These are phyloP conservation scores for Calliopum simillimum DNA, from an alignment of 2,888 invertebrate species.

Conservation along the genomic window DNA sequence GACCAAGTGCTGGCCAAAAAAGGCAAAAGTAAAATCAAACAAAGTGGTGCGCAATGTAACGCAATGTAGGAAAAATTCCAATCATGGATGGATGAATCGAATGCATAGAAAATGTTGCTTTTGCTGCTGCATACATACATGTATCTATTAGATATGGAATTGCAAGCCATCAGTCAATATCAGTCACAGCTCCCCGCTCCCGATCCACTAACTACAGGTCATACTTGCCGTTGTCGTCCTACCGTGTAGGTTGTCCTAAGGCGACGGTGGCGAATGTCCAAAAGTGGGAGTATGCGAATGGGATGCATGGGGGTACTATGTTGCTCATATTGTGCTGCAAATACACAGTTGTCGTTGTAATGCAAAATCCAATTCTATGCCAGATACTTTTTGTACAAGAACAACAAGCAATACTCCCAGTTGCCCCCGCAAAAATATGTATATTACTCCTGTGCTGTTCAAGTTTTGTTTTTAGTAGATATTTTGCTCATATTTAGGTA, in stretches of 20 bases:
- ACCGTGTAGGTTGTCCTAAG: background rate
- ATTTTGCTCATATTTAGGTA: too few species aligned
- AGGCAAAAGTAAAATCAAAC: background rate
- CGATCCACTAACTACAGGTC: background rate
- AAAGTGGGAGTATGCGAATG: background rate
- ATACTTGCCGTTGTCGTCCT: slow-evolving; percentile 5
- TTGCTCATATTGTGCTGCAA: slow-evolving; percentile 29
- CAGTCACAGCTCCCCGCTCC: background rate
- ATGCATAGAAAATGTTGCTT: background rate
- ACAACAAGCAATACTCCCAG: too few species aligned
- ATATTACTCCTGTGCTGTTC: too few species aligned
- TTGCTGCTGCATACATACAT: background rate
- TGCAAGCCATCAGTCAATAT: slow-evolving; percentile 33
- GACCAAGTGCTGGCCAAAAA: slow-evolving; percentile 7
- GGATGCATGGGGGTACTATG: background rate
- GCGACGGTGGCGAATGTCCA: slow-evolving; percentile 1
- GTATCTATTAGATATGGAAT: slow-evolving; percentile 23
- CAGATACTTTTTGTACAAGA: slow-evolving; percentile 10
- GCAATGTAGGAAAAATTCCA: background rate
- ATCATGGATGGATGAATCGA: background rate
- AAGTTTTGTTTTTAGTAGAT: too few species aligned
- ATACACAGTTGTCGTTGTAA: slow-evolving; percentile 32
- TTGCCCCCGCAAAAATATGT: too few species aligned
- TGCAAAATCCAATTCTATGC: slow-evolving; percentile 31
- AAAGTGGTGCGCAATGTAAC: background rate